Evolutionary conservation across 1,140 invertebrate genomes (phyloP), one percentile per base, ranked within the genome.

Genomic region (Gonioctena quinquepunctata): DNA sequence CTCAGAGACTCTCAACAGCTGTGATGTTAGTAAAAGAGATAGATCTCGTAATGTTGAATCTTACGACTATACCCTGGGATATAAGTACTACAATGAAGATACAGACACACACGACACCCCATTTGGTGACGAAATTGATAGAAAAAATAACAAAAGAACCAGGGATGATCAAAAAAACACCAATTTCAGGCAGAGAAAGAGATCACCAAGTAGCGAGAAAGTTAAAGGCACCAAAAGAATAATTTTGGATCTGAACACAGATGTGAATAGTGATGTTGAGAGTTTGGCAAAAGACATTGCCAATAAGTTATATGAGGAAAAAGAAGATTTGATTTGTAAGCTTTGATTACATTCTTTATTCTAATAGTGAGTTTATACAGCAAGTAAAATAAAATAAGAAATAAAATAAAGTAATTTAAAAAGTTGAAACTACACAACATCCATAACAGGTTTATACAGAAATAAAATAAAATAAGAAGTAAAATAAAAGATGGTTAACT

Each of bases 301-400:
- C 11, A 85, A 86, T 33, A 92, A 92, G 80, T 85, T 93, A 18
- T 84, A 80, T 61, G 92, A 93, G 81, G 88, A 89, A 68, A 92
- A 92, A 72, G 89, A 89, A 79, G 86, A 88, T 72, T 86, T 93
- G 72, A 86, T 93, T 76, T 85, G 91, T 93, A 86, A 84, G 87
- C 86, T 42, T 42, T 42, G 33, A 7, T 13, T 33, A n/a, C n/a
- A n/a, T n/a, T n/a, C n/a, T n/a, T n/a, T n/a, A n/a, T n/a, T n/a
- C n/a, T n/a, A n/a, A n/a, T n/a, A n/a, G n/a, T n/a, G n/a, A n/a
- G n/a, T n/a, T n/a, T n/a, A n/a, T n/a, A n/a, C n/a, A n/a, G n/a
- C n/a, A n/a, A n/a, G n/a, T n/a, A n/a, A n/a, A n/a, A n/a, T n/a
- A n/a, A n/a, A n/a, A n/a, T n/a, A n/a, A n/a, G n/a, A n/a, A n/a